Base-by-base conservation (phyloP, 2,113 vertebrate species). In the Sitta europaea region DNA sequence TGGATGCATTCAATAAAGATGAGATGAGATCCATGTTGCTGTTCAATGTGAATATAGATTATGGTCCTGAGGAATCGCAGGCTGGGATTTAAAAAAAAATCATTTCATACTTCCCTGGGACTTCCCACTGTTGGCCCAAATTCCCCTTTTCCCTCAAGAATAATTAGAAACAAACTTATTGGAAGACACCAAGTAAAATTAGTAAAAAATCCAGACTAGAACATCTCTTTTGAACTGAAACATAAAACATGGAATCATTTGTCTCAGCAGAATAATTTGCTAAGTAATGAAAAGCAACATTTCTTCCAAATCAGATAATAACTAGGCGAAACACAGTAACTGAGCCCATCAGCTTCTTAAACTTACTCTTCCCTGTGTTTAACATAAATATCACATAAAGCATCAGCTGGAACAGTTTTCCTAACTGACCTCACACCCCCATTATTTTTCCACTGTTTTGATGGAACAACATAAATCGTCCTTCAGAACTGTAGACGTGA, bases 401-500 rank as follows among this genome's bases (percentile, higher is more conserved):
- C 58, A 65, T 96, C 85, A 82, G 62, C 58, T 86, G 74, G 53
- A 90, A 85, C 12, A 88, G 53, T 88, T 94, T 95, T 92, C 45
- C 62, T 82, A 67, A 36, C 77, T 93, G 77, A 93, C 88, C 88
- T 92, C 2, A 3, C 84, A 80, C 33, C 59, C 58, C 45, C 48
- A 77, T 88, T 22, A n/a, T 91, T 94, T 94, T 86, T 79, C 71
- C 78, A 79, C 71, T 58, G 51, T 92, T 94, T 86, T 83, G 59
- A 82, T 93, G 81, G 74, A 88, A 55, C 47, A 81, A 40, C 48
- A 88, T 85, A 88, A 90, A 70, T 59, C 24, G 1, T 80, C 57
- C 38, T 83, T 94, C 63, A 77, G 63, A 94, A 81, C 68, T 71
- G 38, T 21, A 81, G 40, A 71, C 0, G 0, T 53, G 63, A 71